phyloP scores from a whole-genome alignment of 2,113 vertebrate species.

The Nestor notabilis region DNA sequence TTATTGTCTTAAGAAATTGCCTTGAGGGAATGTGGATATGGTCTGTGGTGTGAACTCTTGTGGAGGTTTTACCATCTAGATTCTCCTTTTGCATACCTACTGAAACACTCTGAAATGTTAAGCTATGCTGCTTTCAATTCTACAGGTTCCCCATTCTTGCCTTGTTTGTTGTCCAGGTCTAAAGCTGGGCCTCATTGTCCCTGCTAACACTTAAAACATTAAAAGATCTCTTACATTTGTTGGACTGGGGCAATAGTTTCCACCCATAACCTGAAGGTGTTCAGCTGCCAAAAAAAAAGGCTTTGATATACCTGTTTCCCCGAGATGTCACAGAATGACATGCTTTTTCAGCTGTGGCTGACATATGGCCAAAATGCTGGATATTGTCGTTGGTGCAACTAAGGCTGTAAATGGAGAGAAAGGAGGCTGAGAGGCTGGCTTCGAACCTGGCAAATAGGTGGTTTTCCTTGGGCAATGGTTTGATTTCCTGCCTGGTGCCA shows the following conservation, averaged over 20 bases:
- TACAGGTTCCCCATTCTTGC: neutral
- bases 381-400: neutral
- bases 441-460: neutral
- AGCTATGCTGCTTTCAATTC: neutral
- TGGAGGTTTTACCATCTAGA: too few species aligned
- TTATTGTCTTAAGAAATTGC: neutral
- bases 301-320: neutral
- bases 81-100: too few species aligned
- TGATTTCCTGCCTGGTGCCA: neutral
- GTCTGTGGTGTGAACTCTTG: too few species aligned
- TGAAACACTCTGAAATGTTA: neutral
- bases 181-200: neutral
- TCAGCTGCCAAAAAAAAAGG: neutral
- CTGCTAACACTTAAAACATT: too few species aligned
- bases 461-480: neutral
- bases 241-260: accelerated
- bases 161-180: neutral
- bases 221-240: neutral
- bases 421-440: neutral
- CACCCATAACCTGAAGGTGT: neutral
- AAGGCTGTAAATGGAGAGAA: neutral
- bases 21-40: neutral
- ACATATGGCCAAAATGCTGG: neutral
- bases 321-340: too few species aligned
- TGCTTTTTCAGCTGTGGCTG: neutral